Evolutionary conservation across 2,888 invertebrate genomes (phyloP).

Genomic region (Boloria selene): DNA sequence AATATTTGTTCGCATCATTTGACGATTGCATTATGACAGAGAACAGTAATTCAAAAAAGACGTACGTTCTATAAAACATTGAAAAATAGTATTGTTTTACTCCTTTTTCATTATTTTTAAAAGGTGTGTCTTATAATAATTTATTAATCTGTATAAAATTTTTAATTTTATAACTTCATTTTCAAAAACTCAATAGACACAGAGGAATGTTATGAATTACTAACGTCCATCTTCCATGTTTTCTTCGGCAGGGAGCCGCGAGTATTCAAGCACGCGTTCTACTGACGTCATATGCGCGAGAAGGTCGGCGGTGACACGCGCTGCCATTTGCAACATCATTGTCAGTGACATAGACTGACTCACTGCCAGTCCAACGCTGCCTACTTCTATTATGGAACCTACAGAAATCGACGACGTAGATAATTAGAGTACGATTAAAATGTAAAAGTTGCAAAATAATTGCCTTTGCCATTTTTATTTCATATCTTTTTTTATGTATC

Average conservation of each 20-base stretch:
- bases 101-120: too few relatives aligned
- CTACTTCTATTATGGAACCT: conserved; percentile 66
- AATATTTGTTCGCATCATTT: too few relatives aligned
- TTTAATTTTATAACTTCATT: too few relatives aligned
- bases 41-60: too few relatives aligned
- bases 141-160: too few relatives aligned
- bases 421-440: background rate
- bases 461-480: background rate
- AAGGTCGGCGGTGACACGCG: conserved; percentile 91
- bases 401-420: background rate
- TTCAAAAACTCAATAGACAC: background rate
- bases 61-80: too few relatives aligned
- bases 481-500: too few relatives aligned
- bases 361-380: conserved; percentile 85
- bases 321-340: conserved; percentile 88
- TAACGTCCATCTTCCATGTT: conserved; percentile 66
- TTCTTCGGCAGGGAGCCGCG: conserved; percentile 77
- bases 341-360: conserved; percentile 84
- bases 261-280: conserved; percentile 92
- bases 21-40: too few relatives aligned
- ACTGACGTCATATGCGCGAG: conserved; percentile 83
- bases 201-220: conserved; percentile 36
- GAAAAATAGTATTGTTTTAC: too few relatives aligned
- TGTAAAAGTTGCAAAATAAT: background rate
- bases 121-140: too few relatives aligned